Percentiles rank a stretch among this genome's conserved stretches.
These are phyloP conservation scores for Eretmocerus hayati DNA, from an alignment of 2,888 invertebrate species.

Conservation along the genomic window DNA sequence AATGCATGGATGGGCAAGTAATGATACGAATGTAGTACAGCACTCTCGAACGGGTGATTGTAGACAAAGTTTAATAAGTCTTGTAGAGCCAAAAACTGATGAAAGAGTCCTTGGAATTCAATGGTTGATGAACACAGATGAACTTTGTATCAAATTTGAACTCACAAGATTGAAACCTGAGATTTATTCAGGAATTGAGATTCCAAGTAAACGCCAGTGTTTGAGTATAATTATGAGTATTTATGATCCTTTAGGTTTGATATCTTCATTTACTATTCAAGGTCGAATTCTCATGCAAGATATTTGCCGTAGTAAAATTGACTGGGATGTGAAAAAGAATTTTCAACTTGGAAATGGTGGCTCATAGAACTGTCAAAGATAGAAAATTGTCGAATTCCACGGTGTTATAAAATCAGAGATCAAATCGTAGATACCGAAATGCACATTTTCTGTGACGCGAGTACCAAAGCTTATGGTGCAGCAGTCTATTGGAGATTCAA, in stretches of 20 bases:
- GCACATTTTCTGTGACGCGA: conserved; percentile 4
- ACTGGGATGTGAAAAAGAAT: conserved; percentile 1
- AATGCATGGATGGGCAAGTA: background rate
- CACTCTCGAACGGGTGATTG: background rate
- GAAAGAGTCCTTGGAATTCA: background rate
- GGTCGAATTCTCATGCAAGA: conserved; percentile 2
- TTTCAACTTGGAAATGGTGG: background rate
- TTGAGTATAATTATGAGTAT: background rate
- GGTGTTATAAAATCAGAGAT: background rate
- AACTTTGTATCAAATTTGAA: background rate
- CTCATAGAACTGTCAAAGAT: background rate
- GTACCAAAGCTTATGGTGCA: background rate
- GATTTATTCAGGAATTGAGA: background rate
- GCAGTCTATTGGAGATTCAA: conserved; percentile 8
- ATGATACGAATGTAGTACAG: background rate
- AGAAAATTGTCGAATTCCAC: background rate
- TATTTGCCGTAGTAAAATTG: background rate
- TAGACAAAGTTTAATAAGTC: background rate
- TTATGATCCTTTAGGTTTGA: conserved; percentile 4
- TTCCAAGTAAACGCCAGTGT: conserved; percentile 2
- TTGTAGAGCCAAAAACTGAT: background rate
- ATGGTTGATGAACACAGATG: background rate
- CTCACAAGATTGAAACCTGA: background rate
- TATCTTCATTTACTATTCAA: background rate
- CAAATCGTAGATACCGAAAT: background rate